These are phyloP conservation scores for Coecobrya sp. DNA, from an alignment of 2,888 invertebrate genomes.

Conservation along the genomic window DNA sequence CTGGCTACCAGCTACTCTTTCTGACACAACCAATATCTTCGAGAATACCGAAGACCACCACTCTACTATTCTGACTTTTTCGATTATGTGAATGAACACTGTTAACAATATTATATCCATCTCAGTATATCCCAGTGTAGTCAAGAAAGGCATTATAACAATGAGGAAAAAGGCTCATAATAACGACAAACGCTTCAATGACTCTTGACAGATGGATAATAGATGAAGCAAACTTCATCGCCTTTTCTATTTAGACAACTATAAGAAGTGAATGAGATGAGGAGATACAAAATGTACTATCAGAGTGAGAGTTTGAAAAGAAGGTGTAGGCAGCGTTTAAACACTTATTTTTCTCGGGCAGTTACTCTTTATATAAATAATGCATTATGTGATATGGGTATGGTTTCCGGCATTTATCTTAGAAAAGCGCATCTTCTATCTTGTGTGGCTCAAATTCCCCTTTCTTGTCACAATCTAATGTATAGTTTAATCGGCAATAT, in stretches of 20 bases:
- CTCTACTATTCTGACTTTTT: not conserved
- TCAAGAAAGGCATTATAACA: not conserved
- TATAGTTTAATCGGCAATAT: not conserved
- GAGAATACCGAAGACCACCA: not conserved
- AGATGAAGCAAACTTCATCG: not conserved
- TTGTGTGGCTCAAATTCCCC: not conserved
- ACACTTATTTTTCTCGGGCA: slow-evolving; percentile 10
- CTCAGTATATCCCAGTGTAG: not conserved
- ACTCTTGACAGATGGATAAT: slow-evolving; percentile 44
- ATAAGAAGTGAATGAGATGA: not conserved
- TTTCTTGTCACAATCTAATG: not conserved
- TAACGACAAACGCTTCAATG: slow-evolving; percentile 51
- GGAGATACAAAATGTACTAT: not conserved
- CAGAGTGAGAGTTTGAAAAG: not conserved
- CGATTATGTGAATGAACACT: not conserved
- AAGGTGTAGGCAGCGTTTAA: not conserved
- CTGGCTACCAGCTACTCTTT: slow-evolving; percentile 35
- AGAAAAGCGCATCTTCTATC: not conserved
- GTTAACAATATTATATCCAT: not conserved
- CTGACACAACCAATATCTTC: slow-evolving; percentile 47
- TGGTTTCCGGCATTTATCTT: not conserved
- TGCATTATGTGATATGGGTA: slow-evolving; percentile 22
- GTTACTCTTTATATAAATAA: not conserved
- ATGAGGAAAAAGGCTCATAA: not conserved
- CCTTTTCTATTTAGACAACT: not conserved